Base-by-base conservation (phyloP, 2,888 invertebrate species). In the Leptinotarsa tumamoca region DNA sequence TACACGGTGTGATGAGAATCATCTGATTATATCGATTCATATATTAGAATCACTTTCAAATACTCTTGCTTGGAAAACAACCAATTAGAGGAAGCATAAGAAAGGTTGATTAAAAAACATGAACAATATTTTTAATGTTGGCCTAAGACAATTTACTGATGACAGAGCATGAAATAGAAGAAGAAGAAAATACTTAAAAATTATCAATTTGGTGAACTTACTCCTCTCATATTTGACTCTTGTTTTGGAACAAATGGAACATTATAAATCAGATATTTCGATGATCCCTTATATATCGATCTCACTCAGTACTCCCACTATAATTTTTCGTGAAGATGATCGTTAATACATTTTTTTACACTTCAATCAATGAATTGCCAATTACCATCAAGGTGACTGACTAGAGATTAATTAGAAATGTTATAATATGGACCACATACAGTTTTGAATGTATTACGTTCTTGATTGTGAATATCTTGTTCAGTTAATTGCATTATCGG, bases 301-400 rank as follows among this genome's bases (percentile, higher is more conserved):
- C 61, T 54, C 33, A 66, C 56, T 50, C 54, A 75, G 69, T 75
- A n/a, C 75, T 66, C 75, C 75, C 69, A 68, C 72, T 33, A 66
- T 54, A n/a, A 49, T 66, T 75, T 63, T 75, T 72, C 63, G 51
- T 75, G 54, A 75, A 68, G n/a, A 61, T 14, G 52, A 66, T 21
- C 23, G 50, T 14, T 23, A 50, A n/a, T 54, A 66, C 54, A 56
- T 56, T 70, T 66, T 74, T 74, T 50, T 58, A 43, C 52, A 71
- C 72, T 72, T 68, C 71, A 75, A 67, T 75, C 75, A 67, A 72
- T 69, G 72, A 68, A 69, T 72, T 43, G 68, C 17, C 56, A 58
- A 75, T 75, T 72, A 75, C 52, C 63, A 74, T 72, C 72, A 75
- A 75, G 75, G 75, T 72, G 68, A 75, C 33, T 43, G 63, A 63